Percentiles rank a stretch among this genome's conserved stretches.
phyloP scores from a whole-genome alignment of 2,113 vertebrate species.

The Sprattus sprattus region DNA sequence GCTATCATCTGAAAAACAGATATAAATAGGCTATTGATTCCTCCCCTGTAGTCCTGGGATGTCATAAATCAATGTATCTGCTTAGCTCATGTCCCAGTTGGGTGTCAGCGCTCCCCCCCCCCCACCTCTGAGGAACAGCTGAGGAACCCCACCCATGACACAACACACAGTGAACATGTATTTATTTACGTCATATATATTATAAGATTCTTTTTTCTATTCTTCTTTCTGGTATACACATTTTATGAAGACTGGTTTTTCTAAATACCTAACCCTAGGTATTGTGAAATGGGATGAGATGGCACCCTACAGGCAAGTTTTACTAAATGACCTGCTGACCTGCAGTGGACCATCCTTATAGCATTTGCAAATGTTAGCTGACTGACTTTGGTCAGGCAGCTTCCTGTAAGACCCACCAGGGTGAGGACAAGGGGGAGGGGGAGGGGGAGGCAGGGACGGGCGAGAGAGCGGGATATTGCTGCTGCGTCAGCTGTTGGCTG shows the following conservation, averaged over 20 bases:
- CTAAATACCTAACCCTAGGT: not conserved
- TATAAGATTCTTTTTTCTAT: not conserved
- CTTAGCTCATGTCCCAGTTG: not conserved
- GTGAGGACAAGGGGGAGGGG: not conserved
- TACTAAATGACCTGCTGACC: not conserved
- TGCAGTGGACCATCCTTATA: not conserved
- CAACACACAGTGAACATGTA: not conserved
- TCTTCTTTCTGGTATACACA: not conserved
- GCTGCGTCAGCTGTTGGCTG: constrained; percentile 47
- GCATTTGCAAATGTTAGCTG: constrained; percentile 13
- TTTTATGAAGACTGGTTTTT: constrained; percentile 14
- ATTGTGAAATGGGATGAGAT: not conserved
- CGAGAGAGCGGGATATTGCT: not conserved
- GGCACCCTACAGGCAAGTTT: not conserved
- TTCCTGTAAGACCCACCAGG: not conserved
- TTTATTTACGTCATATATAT: not conserved
- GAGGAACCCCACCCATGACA: not conserved
- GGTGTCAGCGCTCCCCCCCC: not conserved
- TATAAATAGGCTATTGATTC: not conserved
- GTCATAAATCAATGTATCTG: not conserved
- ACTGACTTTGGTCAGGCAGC: not conserved
- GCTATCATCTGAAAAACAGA: not conserved
- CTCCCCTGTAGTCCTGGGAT: not conserved
- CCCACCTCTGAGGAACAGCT: constrained; percentile 6
- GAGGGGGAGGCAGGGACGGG: not conserved